Base-by-base conservation (phyloP, 2,113 vertebrate genomes). In the Trichechus manatus region DNA sequence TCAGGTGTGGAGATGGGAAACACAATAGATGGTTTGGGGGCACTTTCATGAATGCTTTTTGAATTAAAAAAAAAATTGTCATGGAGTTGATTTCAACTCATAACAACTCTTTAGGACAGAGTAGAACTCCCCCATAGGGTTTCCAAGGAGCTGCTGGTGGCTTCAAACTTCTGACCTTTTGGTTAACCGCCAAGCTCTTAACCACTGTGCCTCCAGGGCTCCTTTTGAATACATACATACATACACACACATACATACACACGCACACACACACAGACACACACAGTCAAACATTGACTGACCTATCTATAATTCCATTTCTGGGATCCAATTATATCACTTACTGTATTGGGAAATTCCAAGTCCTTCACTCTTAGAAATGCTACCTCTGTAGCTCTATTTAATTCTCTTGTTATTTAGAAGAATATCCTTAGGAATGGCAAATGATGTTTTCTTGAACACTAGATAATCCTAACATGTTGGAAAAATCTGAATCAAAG, bases 401-500 rank as follows among this genome's bases (percentile, higher is more conserved):
- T 74, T 94, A 53, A 36, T 94, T 79, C 1, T 64, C 25, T 88
- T 74, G 3, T 29, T 66, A 56, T n/a, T 78, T 66, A 61, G 29
- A 50, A n/a, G 93, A 13, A 50, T 50, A 39, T 64, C 53, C 5
- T 59, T 42, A 80, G 20, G 84, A 95, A 56, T 44, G 66, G 5
- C 3, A 93, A 93, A 79, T 22, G 5, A 59, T 63, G 1, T 68
- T 79, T 61, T 64, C 31, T 59, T 85, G 11, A 85, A 88, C 64
- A 79, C 6, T 59, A 27, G 29, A 87, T 78, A 79, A 72, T 79
- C 2, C 1, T 11, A 74, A 75, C 22, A 29, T n/a, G 3, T 61
- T 74, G 42, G 42, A 94, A 91, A 94, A 50, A 88, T 47, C 20
- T 39, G 91, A 93, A 81, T 89, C 36, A 80, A 94, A 78, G 8